Evolutionary conservation across 2,113 vertebrate genomes (phyloP).

Genomic region (Pseudonaja textilis): DNA sequence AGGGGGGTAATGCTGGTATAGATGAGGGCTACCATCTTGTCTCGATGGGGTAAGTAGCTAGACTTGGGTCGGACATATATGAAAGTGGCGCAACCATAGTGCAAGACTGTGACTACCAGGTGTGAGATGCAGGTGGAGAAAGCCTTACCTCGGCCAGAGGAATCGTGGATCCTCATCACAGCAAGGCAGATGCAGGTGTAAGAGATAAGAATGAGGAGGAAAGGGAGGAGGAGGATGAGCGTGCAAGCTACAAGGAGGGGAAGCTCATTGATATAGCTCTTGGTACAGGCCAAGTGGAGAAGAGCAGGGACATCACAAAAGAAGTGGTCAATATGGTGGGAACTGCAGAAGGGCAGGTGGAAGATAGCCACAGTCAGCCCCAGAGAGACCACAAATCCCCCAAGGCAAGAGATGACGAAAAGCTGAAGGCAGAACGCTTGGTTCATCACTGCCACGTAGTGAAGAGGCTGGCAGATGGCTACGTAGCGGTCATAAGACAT

Average conservation of each 20-base stretch:
- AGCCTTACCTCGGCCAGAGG: slow-evolving; percentile 7
- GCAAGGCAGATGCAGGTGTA: background rate
- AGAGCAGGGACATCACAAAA: slow-evolving; percentile 20
- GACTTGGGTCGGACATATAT: slow-evolving; percentile 59
- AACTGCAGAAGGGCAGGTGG: slow-evolving; percentile 22
- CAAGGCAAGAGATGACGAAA: background rate
- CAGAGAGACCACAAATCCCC: slow-evolving; percentile 12
- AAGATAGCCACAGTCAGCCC: slow-evolving; percentile 17
- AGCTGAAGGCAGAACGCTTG: slow-evolving; percentile 6
- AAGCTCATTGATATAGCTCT: background rate
- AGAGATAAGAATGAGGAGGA: slow-evolving; percentile 13
- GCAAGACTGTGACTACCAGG: slow-evolving; percentile 1
- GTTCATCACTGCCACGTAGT: slow-evolving; percentile 15
- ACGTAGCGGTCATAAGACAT: slow-evolving; percentile 31
- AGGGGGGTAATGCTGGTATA: slow-evolving; percentile 61
- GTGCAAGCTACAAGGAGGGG: slow-evolving; percentile 4
- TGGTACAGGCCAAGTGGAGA: slow-evolving; percentile 23
- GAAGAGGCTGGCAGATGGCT: slow-evolving; percentile 28
- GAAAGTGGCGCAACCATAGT: slow-evolving; percentile 55
- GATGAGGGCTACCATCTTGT: slow-evolving; percentile 50
- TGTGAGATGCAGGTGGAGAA: slow-evolving; percentile 19
- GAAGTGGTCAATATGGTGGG: slow-evolving; percentile 3
- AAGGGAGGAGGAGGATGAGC: slow-evolving; percentile 12
- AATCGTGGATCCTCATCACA: background rate
- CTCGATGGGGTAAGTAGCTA: slow-evolving; percentile 39